Evolutionary conservation across 2,797 vertebrate genomes (phyloP).

Genomic region (Momotus momota): DNA sequence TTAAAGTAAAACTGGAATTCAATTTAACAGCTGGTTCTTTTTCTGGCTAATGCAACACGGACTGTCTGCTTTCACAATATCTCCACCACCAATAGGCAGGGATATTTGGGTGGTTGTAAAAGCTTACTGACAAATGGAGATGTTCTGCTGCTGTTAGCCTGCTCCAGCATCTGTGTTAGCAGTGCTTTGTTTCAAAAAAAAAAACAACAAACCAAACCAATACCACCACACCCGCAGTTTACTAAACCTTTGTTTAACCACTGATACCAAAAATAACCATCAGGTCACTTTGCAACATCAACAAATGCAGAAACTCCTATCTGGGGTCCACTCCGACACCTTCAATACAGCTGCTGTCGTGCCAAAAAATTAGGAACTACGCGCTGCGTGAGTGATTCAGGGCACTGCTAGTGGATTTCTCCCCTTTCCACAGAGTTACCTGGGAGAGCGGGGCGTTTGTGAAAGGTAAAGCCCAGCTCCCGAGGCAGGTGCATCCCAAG

Average conservation of each 20-base stretch:
- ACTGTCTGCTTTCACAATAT: neutral
- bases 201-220: no score
- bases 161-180: neutral
- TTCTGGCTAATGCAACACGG: neutral
- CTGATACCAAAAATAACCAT: neutral
- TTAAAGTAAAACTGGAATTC: neutral
- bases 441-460: neutral
- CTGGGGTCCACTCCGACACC: neutral
- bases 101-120: neutral
- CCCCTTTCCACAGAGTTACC: neutral
- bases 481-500: neutral
- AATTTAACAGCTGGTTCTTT: neutral
- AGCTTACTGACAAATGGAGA: constrained; percentile 22
- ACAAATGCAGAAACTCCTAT: neutral
- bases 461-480: neutral
- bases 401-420: neutral
- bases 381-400: neutral
- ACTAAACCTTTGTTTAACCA: neutral
- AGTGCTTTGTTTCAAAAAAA: neutral
- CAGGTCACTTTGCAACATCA: neutral
- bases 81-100: neutral
- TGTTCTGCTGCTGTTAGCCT: neutral
- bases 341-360: neutral
- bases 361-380: neutral
- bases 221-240: neutral